Conservation (phyloP, 2,888 invertebrate species). For the Oscheius onirici region DNA sequence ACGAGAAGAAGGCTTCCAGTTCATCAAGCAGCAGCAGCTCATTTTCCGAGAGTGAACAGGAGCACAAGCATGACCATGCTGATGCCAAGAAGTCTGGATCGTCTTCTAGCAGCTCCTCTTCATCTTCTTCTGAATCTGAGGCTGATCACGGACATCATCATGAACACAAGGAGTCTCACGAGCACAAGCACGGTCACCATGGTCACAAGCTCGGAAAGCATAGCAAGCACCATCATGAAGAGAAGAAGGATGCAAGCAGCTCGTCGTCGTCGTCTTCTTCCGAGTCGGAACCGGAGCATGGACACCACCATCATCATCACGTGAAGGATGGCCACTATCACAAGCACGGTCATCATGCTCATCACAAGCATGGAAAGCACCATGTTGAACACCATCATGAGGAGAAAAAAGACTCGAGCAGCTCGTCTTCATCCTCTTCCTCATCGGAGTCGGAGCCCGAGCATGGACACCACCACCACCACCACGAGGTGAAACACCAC, state of each 20-base stretch:
- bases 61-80: background rate
- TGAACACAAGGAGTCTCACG: conserved; percentile 3
- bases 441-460: conserved; percentile 17
- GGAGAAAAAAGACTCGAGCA: background rate
- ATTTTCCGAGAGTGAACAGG: conserved; percentile 14
- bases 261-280: background rate
- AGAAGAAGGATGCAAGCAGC: background rate
- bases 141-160: conserved; percentile 24
- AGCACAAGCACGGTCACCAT: background rate
- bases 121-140: conserved; percentile 28
- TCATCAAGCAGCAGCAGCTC: conserved; percentile 2
- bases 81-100: conserved; percentile 14
- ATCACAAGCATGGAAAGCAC: background rate
- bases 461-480: conserved; percentile 15
- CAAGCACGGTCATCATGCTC: background rate
- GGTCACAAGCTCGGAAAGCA: background rate
- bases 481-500: conserved; percentile 11
- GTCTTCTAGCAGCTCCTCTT: conserved; percentile 22
- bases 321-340: background rate
- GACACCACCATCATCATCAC: background rate
- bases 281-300: background rate
- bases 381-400: conserved; percentile 5
- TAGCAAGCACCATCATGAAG: background rate
- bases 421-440: conserved; percentile 9
- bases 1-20: conserved; percentile 23